A percentile compares a stretch with the other conserved stretches of the same genome.
These are phyloP conservation scores for Gonioctena quinquepunctata DNA, from an alignment of 1,140 invertebrate species.

Conservation along the genomic window DNA sequence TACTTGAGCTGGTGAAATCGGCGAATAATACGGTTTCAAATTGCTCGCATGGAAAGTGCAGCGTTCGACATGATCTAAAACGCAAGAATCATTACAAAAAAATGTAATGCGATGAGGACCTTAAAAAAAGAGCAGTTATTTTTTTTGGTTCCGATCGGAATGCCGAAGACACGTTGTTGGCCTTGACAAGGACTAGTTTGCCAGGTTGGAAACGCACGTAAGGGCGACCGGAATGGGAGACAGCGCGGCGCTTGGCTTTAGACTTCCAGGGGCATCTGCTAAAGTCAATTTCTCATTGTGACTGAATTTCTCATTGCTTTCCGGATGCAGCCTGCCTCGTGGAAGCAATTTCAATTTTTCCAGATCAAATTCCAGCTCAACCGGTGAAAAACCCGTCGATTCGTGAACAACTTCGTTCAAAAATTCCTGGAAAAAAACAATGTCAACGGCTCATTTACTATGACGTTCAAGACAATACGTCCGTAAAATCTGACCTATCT, in stretches of 20 bases:
- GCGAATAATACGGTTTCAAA: neutral
- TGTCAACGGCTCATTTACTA: neutral
- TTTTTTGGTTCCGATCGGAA: neutral
- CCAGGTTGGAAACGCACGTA: neutral
- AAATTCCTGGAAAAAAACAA: neutral
- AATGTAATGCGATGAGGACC: neutral
- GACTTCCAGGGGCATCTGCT: neutral
- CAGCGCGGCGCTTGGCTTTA: neutral
- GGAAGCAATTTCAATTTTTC: neutral
- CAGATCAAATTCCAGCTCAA: neutral
- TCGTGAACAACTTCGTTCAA: neutral
- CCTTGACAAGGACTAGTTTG: neutral
- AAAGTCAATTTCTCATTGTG: neutral
- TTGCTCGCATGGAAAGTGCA: neutral
- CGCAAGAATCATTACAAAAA: neutral
- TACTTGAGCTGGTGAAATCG: too few relatives aligned
- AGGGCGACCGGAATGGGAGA: neutral
- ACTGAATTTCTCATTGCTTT: neutral
- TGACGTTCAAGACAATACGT: constrained; percentile 38
- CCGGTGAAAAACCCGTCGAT: neutral
- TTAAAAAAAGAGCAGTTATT: neutral
- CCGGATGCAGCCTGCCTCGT: neutral
- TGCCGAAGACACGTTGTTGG: neutral
- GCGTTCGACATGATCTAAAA: neutral
- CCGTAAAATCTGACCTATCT: constrained; percentile 42